phyloP scores from a whole-genome alignment of 2,113 vertebrate species.

The Jacana jacana region DNA sequence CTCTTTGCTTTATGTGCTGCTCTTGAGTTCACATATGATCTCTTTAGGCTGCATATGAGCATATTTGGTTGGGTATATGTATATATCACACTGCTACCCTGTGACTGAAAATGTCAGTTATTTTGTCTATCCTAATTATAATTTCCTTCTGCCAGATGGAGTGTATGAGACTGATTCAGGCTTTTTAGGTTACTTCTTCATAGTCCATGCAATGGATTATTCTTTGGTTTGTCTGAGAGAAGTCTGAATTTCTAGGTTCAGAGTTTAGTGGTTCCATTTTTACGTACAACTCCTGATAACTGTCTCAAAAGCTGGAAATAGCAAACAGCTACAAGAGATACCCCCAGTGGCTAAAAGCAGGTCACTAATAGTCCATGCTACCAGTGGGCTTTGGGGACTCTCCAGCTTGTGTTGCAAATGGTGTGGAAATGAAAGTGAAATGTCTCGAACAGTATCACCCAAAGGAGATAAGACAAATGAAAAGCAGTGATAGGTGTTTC shows the following conservation, averaged over 20 bases:
- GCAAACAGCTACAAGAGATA: background rate
- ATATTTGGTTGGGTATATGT: background rate
- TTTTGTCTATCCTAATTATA: background rate
- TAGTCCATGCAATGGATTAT: background rate
- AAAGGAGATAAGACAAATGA: constrained; percentile 3
- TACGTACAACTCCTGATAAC: background rate
- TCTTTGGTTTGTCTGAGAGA: background rate
- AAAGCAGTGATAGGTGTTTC: background rate
- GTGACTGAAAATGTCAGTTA: background rate
- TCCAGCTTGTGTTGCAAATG: constrained; percentile 23
- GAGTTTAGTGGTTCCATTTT: background rate
- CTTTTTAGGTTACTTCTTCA: background rate
- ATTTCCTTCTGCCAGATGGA: background rate
- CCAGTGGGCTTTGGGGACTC: background rate
- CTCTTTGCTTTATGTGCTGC: background rate
- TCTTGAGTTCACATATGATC: background rate
- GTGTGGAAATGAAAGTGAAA: constrained; percentile 11
- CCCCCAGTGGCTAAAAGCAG: background rate
- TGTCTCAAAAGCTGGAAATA: constrained; percentile 22
- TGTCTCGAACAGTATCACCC: background rate
- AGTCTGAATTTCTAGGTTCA: background rate
- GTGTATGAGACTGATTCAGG: background rate
- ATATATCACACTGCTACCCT: background rate
- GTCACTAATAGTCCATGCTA: background rate
- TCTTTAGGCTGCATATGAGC: background rate